Percentiles rank a stretch among this genome's conserved stretches.
These are phyloP conservation scores for Pitta sordida DNA, from an alignment of 2,113 vertebrate genomes.

Conservation along the genomic window DNA sequence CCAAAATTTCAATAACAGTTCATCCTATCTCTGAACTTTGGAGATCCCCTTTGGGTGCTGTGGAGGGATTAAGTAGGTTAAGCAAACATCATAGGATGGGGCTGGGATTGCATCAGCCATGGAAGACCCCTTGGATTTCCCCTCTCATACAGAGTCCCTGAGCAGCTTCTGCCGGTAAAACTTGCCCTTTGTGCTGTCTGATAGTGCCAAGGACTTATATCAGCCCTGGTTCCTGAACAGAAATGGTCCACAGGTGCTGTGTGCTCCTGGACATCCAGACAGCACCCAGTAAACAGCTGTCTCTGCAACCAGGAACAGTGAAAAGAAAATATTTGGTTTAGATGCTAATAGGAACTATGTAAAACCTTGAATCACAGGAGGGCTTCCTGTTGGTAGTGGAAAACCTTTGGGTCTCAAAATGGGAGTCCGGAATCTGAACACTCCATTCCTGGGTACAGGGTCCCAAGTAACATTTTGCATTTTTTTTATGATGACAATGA, in stretches of 20 bases:
- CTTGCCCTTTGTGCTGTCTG: background rate
- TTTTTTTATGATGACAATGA: background rate
- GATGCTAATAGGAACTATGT: background rate
- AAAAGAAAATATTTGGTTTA: background rate
- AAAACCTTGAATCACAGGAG: background rate
- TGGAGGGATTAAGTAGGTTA: background rate
- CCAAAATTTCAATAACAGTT: background rate
- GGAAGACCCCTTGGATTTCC: background rate
- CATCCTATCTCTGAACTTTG: background rate
- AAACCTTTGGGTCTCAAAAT: background rate
- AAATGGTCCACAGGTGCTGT: background rate
- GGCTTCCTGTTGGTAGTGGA: background rate
- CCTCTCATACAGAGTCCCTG: background rate
- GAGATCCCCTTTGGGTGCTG: background rate
- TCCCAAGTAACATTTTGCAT: accelerated
- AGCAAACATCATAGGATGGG: background rate
- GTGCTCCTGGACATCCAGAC: background rate
- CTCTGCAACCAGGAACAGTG: background rate
- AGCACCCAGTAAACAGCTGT: background rate
- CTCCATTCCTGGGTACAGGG: background rate
- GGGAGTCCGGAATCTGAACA: background rate
- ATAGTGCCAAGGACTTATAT: background rate
- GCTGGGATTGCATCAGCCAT: background rate
- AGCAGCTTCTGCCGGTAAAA: background rate
- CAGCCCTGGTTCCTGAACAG: accelerated